Conservation (phyloP, 2,797 vertebrate species). For the Anguilla pacifica region DNA sequence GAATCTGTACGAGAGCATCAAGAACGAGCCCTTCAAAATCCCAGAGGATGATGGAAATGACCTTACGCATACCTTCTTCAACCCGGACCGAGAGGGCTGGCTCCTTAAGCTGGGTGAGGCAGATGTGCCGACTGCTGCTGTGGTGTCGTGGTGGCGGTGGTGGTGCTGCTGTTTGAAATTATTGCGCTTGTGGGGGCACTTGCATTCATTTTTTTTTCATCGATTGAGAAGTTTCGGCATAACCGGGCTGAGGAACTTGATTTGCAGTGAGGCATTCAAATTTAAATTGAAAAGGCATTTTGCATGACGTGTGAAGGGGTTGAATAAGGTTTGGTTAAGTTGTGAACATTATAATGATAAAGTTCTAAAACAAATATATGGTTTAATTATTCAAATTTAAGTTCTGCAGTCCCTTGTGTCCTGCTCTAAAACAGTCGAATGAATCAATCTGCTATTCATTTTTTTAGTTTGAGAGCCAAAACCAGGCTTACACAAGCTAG, state of each 20-base stretch:
- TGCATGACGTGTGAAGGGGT: background rate
- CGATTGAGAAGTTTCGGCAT: conserved; percentile 1
- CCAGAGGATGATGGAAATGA: conserved; percentile 93
- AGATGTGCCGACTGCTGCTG: conserved; percentile 27
- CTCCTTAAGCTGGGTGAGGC: conserved; percentile 91
- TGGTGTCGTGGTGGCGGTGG: background rate
- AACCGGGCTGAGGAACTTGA: background rate
- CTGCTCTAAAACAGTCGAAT: background rate
- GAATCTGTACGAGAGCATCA: conserved; percentile 92
- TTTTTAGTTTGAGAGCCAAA: background rate
- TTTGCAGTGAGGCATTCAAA: background rate
- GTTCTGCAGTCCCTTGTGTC: background rate
- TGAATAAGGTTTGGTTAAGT: background rate
- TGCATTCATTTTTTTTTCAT: background rate
- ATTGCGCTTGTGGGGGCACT: background rate
- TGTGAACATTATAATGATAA: background rate
- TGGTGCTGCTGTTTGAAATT: background rate
- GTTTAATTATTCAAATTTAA: background rate
- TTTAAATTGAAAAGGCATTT: background rate
- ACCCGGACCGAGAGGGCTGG: conserved; percentile 96
- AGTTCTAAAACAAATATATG: background rate
- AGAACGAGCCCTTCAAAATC: conserved; percentile 94
- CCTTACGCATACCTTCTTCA: conserved; percentile 94
- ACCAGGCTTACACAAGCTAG: background rate
- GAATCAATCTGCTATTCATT: background rate